Percentiles rank a stretch among this genome's conserved stretches.
Conservation (phyloP, 2,113 vertebrate genomes). For the Neotragus moschatus region DNA sequence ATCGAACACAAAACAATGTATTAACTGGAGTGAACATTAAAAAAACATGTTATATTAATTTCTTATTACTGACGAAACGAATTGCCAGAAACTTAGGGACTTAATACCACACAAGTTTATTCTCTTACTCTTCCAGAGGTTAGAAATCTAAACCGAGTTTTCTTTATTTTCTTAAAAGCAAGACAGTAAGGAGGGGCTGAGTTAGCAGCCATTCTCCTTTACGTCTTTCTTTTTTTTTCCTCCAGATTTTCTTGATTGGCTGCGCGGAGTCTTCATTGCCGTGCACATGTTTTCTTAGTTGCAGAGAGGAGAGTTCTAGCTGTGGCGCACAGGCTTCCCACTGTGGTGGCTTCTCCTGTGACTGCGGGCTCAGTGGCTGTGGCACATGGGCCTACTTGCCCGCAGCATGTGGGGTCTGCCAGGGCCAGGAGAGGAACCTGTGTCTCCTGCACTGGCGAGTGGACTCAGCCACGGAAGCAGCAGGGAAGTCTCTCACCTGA, state of each 20-base stretch:
- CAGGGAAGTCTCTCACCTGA: neutral
- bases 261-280: neutral
- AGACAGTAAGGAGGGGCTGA: neutral
- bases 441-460: neutral
- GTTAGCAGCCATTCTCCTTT: neutral
- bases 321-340: accelerated
- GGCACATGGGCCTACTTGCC: neutral
- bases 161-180: neutral
- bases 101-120: neutral
- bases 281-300: neutral
- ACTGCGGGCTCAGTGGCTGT: neutral
- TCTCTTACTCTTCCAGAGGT: neutral
- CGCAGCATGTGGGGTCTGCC: neutral
- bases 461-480: neutral
- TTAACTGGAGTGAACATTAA: neutral
- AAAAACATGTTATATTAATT: neutral
- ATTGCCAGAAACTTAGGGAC: neutral
- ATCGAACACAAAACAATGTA: neutral
- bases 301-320: too few relatives aligned
- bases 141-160: neutral
- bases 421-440: neutral
- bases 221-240: neutral
- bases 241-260: neutral
- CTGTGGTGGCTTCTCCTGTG: neutral
- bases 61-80: neutral